Percentiles rank a stretch among this genome's conserved stretches.
Evolutionary conservation across 2,888 invertebrate species (phyloP).

Genomic region (Hydropsyche betteni): DNA sequence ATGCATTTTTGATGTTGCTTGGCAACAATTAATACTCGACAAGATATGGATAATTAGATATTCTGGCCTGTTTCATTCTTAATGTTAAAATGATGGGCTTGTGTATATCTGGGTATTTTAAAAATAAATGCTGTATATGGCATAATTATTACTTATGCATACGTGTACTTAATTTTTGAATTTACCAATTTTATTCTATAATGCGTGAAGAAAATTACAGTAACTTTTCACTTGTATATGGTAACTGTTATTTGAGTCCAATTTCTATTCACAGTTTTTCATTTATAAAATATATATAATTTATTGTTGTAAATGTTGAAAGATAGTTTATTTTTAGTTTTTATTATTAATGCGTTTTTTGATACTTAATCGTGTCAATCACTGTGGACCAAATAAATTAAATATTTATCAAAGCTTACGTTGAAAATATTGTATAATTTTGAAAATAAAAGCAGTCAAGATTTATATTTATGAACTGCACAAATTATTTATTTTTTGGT

Average conservation of each 20-base stretch:
- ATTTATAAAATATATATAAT: neutral
- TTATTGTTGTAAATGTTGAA: neutral
- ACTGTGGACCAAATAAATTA: conserved; percentile 14
- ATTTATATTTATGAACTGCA: no score
- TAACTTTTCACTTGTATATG: no score
- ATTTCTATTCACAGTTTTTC: no score
- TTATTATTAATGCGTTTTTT: neutral
- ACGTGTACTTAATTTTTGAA: no score
- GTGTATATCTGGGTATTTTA: no score
- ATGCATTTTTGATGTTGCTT: conserved; percentile 26
- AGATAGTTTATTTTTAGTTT: no score
- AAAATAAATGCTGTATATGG: no score
- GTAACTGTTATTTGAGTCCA: no score
- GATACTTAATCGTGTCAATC: neutral
- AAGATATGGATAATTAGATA: conserved; percentile 5
- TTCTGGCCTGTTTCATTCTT: conserved; percentile 1
- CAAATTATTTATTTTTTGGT: no score
- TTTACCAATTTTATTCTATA: neutral
- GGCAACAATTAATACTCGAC: conserved; percentile 5
- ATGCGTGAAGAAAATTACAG: neutral
- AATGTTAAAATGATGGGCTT: neutral
- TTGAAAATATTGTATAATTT: no score
- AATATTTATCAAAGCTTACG: neutral
- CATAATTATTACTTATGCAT: no score
- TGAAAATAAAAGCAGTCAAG: no score